Base-by-base conservation (phyloP, 2,888 invertebrate genomes). In the Hyposoter didymator region DNA sequence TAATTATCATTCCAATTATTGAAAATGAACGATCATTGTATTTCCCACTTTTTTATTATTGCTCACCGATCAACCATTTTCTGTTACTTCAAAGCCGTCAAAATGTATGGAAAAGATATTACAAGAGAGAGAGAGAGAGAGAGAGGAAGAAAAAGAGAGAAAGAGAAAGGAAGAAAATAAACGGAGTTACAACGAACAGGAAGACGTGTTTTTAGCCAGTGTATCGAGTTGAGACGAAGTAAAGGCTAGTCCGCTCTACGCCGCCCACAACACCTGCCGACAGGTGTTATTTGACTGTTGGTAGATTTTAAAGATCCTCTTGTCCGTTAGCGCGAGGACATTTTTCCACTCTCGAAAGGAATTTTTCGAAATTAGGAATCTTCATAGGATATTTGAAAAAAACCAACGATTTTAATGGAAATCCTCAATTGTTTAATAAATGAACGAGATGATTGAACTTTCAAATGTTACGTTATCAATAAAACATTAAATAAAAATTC, bases 211-310 rank as follows among this genome's bases (percentile, higher is more conserved):
- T 82, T 75, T 55, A 69, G 72, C 78, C 47, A 55, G 67, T 78
- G 47, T 69, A 69, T 59, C n/a, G 49, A 49, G 79, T 78, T 75
- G 84, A 49, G 22, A 78, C 28, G 45, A 76, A 75, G 78, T 62
- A 55, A 35, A 80, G 76, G 83, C 78, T 78, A 80, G 76, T 72
- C 62, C 55, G 59, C 35, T 84, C 22, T 73, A 87, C 87, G 88
- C 84, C 87, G 88, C 84, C 88, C 87, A 84, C 81, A 76, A 76
- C 91, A 91, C 90, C 90, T 92, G 92, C 86, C 90, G 91, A 87
- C 92, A 92, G 92, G 89, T 92, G 91, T 88, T 90, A 76, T 78
- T 73, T 73, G 86, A 84, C 84, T 89, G 88, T 88, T 89, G 74
- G 82, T 73, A 76, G 81, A 78, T 88, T 84, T 81, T 80, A 85